Evolutionary conservation across 2,797 vertebrate species (phyloP).

Genomic region (Capromys pilorides): DNA sequence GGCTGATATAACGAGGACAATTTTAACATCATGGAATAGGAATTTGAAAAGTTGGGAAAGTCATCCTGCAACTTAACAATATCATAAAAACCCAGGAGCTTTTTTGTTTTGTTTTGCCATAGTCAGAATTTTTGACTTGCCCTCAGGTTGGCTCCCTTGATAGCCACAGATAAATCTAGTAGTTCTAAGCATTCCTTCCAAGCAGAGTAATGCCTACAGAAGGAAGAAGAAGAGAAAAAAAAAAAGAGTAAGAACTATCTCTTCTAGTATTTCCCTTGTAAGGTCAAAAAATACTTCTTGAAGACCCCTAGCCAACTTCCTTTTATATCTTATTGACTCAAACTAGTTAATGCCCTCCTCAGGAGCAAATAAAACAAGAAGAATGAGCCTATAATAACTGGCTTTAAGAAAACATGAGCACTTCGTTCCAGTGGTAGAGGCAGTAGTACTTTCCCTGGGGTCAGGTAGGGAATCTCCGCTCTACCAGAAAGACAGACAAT

Average conservation of each 20-base stretch:
- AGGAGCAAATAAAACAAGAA: conserved; percentile 28
- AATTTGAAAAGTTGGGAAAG: not conserved
- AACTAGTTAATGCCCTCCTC: not conserved
- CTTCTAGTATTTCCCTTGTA: conserved; percentile 26
- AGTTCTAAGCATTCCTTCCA: conserved; percentile 19
- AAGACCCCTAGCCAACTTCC: not conserved
- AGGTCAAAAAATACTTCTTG: conserved; percentile 18
- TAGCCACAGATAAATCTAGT: not conserved
- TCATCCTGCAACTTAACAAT: not conserved
- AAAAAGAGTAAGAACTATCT: not conserved
- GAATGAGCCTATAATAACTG: not conserved
- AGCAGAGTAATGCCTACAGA: conserved; percentile 29
- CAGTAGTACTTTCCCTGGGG: not conserved
- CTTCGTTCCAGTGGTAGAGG: not conserved
- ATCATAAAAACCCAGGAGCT: not conserved
- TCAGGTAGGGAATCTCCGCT: not conserved
- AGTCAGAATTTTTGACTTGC: conserved; percentile 29
- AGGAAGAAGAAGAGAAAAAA: not conserved
- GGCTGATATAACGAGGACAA: not conserved
- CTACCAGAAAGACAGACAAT: not conserved
- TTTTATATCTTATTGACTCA: conserved; percentile 11
- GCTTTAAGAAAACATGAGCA: not conserved
- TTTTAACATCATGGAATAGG: not conserved
- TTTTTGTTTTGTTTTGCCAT: conserved; percentile 34
- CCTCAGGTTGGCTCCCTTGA: conserved; percentile 29